Evolutionary conservation across 2,113 vertebrate species (phyloP).

Genomic region (Anser brachyrhynchus): DNA sequence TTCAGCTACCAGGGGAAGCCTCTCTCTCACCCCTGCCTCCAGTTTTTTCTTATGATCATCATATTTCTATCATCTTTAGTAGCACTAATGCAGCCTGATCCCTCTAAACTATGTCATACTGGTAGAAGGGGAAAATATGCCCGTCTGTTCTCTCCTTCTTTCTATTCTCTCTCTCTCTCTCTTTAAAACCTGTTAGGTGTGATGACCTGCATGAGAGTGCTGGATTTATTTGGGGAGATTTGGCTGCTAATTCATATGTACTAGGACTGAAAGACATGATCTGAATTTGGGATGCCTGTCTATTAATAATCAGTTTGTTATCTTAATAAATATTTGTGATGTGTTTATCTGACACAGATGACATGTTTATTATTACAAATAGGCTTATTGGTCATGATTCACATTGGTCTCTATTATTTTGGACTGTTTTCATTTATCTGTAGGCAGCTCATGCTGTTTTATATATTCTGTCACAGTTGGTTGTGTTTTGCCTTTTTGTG

Average conservation of each 20-base stretch:
- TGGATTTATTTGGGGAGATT: constrained; percentile 40
- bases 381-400: constrained; percentile 51
- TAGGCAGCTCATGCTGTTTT: constrained; percentile 57
- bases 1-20: constrained; percentile 3
- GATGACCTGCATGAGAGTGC: constrained; percentile 10
- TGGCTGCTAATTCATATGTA: constrained; percentile 28
- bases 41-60: constrained; percentile 4
- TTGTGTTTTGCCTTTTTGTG: constrained; percentile 57
- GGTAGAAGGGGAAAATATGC: not conserved
- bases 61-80: not conserved
- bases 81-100: constrained; percentile 25
- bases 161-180: not conserved
- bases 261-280: not conserved
- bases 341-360: constrained; percentile 54
- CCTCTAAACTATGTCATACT: not conserved
- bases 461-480: constrained; percentile 53
- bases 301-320: constrained; percentile 33
- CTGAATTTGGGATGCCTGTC: constrained; percentile 40
- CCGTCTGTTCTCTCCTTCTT: not conserved
- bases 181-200: not conserved
- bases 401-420: constrained; percentile 33
- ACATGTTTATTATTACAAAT: constrained; percentile 61
- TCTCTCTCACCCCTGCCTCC: not conserved
- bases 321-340: constrained; percentile 52
- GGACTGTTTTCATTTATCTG: constrained; percentile 47